Evolutionary conservation across 2,888 invertebrate genomes (phyloP).

Genomic region (Folsomia manolachei): DNA sequence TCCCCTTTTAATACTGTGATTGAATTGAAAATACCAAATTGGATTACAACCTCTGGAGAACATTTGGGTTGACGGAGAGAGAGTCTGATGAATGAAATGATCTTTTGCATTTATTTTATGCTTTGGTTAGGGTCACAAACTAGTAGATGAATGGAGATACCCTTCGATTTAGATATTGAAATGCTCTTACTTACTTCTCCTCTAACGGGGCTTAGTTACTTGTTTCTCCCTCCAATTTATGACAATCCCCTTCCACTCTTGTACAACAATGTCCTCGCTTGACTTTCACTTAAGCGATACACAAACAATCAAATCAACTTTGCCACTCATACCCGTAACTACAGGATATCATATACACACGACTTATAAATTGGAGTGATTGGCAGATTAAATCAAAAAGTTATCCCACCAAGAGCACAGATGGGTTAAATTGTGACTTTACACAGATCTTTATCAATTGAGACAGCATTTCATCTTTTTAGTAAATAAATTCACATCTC

Average conservation of each 20-base stretch:
- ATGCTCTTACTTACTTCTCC: slow-evolving; percentile 26
- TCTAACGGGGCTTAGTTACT: slow-evolving; percentile 31
- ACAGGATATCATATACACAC: not conserved
- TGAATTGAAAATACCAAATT: slow-evolving; percentile 52
- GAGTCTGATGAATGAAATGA: slow-evolving; percentile 47
- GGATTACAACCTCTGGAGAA: slow-evolving; percentile 52
- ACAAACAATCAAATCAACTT: not conserved
- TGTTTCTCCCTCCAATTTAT: slow-evolving; percentile 50
- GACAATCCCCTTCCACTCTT: slow-evolving; percentile 37
- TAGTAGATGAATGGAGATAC: not conserved
- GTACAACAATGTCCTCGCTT: too few relatives aligned
- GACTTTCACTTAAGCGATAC: not conserved
- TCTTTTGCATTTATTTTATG: not conserved
- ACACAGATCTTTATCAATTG: too few relatives aligned
- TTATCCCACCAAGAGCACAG: too few relatives aligned
- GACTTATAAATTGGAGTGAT: not conserved
- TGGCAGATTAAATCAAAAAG: not conserved
- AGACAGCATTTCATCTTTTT: too few relatives aligned
- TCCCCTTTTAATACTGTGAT: slow-evolving; percentile 49
- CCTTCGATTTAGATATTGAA: slow-evolving; percentile 6
- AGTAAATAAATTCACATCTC: too few relatives aligned
- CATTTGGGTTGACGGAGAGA: slow-evolving; percentile 50
- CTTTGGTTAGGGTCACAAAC: not conserved
- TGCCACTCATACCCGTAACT: not conserved
- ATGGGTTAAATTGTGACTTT: too few relatives aligned